Conservation (phyloP, 1,140 invertebrate genomes). For the Drosophila hydei region DNA sequence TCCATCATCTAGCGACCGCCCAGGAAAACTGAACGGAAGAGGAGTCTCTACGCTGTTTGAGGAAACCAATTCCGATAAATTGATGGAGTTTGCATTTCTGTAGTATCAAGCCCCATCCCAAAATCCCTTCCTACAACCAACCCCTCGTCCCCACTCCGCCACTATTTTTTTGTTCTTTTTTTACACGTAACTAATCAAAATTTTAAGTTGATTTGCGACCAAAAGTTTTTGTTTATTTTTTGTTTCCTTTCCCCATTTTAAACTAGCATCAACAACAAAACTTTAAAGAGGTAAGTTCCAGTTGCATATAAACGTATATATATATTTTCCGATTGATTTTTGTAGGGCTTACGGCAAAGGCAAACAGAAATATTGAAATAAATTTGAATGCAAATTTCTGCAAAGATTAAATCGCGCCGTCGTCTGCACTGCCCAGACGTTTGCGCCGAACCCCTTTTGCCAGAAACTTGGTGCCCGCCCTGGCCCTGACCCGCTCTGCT, state of each 20-base stretch:
- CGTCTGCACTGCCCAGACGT: slow-evolving; percentile 77
- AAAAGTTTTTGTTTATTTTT: neutral
- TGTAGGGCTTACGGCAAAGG: too few species aligned
- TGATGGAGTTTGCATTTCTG: slow-evolving; percentile 23
- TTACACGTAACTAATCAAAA: slow-evolving; percentile 20
- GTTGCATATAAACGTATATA: neutral
- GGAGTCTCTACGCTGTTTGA: neutral
- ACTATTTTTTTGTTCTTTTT: slow-evolving; percentile 1
- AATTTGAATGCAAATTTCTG: slow-evolving; percentile 81
- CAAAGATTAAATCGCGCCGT: slow-evolving; percentile 78
- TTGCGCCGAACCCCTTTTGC: slow-evolving; percentile 7
- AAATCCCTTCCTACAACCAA: too few species aligned
- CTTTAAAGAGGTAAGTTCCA: neutral
- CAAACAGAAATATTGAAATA: slow-evolving; percentile 64
- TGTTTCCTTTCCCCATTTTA: neutral
- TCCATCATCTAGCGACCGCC: too few species aligned
- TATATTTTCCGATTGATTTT: too few species aligned
- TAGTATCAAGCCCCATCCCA: neutral
- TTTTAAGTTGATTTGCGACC: slow-evolving; percentile 19
- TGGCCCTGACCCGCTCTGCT: too few species aligned
- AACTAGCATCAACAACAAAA: neutral
- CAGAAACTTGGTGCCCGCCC: too few species aligned
- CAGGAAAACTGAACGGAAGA: neutral
- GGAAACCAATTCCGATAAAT: neutral
- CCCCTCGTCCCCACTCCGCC: too few species aligned